Base-by-base conservation (phyloP, 2,113 vertebrate genomes). In the Ramphastos sulfuratus region DNA sequence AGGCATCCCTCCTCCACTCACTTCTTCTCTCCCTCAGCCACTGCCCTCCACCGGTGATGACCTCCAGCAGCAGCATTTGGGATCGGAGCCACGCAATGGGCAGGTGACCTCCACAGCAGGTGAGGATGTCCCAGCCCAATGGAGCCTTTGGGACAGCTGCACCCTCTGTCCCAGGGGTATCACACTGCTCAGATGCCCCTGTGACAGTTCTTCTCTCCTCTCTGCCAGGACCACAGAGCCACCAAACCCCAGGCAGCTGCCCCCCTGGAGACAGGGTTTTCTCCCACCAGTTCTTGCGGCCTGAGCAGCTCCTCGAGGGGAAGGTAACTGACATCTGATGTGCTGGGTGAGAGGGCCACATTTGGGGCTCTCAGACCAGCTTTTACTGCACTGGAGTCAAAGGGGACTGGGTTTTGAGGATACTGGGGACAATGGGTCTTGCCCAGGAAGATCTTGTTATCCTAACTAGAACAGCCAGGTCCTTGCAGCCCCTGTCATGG, bases 231-330 rank as follows among this genome's bases (percentile, higher is more conserved):
- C 87, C 93, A 59, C 92, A 89, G 30, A 92, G 83, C 63, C 97
- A 97, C 65, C 97, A 96, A 73, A 96, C 97, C 54, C 94, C 97
- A 59, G 90, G 97, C 66, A 96, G 96, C 94, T 98, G 97, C 76
- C 97, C 93, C 18, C 44, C 98, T 2, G 96, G 97, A 30, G 98
- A 99, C 79, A 98, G 97, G 73, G 96, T 95, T 69, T 98, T 98
- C 95, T 97, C 98, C 24, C 98, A 98, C 54, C 98, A 98, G 96
- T 98, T 98, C 46, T 86, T 99, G 48, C 98, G 97, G 74, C 98
- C 98, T 1, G 98, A 99, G 83, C 98, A 99, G 97, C 97, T 99
- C 60, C 97, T 99, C 1, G 98, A 98, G 78, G 99, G 99, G 72
- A 99, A 99, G 98, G 99, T 99, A 92, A 94, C 28, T 50, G 28